phyloP scores from a whole-genome alignment of 2,888 invertebrate species.

The Mesorhabditis spiculigera region DNA sequence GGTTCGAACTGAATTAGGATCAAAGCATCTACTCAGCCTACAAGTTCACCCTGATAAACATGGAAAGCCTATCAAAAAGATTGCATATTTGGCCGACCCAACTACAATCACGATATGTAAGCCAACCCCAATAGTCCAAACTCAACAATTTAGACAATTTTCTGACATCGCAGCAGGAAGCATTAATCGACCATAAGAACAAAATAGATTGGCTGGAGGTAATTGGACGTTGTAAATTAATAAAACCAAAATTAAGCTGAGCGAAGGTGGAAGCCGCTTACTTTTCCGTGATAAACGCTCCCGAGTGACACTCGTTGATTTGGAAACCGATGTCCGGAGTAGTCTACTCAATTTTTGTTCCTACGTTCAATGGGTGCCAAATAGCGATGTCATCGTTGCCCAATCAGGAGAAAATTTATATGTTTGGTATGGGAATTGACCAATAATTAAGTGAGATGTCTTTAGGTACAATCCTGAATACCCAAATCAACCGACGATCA shows the following conservation, averaged over 20 bases:
- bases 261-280: conserved; percentile 85
- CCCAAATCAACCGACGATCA: conserved; percentile 77
- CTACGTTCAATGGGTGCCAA: conserved; percentile 78
- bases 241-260: conserved; percentile 64
- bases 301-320: conserved; percentile 68
- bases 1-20: conserved; percentile 81
- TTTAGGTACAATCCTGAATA: conserved; percentile 76
- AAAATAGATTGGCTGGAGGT: conserved; percentile 92
- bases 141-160: conserved; percentile 64
- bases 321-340: conserved; percentile 56
- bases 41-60: conserved; percentile 18
- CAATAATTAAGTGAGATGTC: neutral
- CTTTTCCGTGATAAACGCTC: conserved; percentile 83
- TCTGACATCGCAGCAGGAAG: conserved; percentile 66
- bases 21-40: conserved; percentile 16
- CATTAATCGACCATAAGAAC: conserved; percentile 82
- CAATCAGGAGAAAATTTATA: conserved; percentile 85
- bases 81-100: conserved; percentile 88
- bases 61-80: conserved; percentile 62
- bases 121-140: conserved; percentile 14
- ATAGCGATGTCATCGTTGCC: conserved; percentile 94
- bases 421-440: conserved; percentile 71
- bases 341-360: conserved; percentile 66
- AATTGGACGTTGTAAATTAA: conserved; percentile 6
- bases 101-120: conserved; percentile 87